These are phyloP conservation scores for Tetheella fluctuosa DNA, from an alignment of 2,888 invertebrate genomes.

Conservation along the genomic window DNA sequence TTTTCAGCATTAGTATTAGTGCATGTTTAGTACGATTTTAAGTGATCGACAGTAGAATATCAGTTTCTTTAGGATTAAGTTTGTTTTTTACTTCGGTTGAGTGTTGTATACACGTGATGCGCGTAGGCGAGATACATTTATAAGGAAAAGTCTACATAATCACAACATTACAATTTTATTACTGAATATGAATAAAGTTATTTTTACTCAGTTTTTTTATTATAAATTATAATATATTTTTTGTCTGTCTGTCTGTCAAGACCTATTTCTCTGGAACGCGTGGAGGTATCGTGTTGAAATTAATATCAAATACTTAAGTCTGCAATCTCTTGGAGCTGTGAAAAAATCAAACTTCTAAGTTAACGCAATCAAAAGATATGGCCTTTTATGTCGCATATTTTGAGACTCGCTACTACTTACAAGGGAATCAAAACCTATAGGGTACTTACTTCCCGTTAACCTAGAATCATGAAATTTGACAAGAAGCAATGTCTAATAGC, in stretches of 20 bases:
- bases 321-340: too few relatives aligned
- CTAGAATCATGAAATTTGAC: too few relatives aligned
- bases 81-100: slow-evolving; percentile 41
- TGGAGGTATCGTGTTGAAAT: too few relatives aligned
- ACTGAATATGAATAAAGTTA: background rate
- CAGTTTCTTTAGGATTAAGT: slow-evolving; percentile 46
- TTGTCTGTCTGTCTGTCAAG: background rate
- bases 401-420: too few relatives aligned
- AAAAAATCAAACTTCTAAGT: too few relatives aligned
- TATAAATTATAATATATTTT: background rate
- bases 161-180: background rate
- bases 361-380: too few relatives aligned
- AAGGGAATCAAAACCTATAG: too few relatives aligned
- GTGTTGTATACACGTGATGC: slow-evolving; percentile 43
- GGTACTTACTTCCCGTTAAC: too few relatives aligned
- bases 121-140: slow-evolving; percentile 40
- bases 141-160: slow-evolving; percentile 27
- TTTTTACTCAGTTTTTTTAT: background rate
- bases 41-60: slow-evolving; percentile 32
- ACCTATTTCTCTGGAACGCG: too few relatives aligned
- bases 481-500: too few relatives aligned
- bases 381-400: too few relatives aligned
- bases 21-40: slow-evolving; percentile 24
- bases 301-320: too few relatives aligned
- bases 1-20: slow-evolving; percentile 28